Percentiles rank a stretch among this genome's conserved stretches.
These are phyloP conservation scores for Eupithecia insigniata DNA, from an alignment of 2,888 invertebrate genomes.

Conservation along the genomic window DNA sequence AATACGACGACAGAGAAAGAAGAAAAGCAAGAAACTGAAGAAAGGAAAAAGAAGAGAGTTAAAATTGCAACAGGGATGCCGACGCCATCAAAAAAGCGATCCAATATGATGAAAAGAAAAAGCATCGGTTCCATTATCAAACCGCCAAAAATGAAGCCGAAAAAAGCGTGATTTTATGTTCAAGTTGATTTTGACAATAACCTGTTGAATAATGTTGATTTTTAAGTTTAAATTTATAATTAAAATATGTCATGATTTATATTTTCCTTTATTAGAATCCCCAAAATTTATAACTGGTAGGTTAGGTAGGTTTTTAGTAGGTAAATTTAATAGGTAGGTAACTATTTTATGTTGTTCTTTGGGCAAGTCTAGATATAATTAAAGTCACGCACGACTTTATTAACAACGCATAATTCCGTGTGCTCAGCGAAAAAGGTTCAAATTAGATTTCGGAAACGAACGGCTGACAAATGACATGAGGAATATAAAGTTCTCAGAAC, in stretches of 20 bases:
- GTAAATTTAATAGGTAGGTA: too few relatives aligned
- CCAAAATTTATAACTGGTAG: neutral
- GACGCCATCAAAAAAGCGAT: constrained; percentile 61
- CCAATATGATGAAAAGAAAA: constrained; percentile 64
- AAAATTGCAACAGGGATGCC: neutral
- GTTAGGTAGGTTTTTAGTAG: neutral
- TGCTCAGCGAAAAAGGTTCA: too few relatives aligned
- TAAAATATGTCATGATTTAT: neutral
- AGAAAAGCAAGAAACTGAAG: neutral
- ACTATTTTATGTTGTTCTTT: too few relatives aligned
- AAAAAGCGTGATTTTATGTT: constrained; percentile 22
- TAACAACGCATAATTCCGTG: too few relatives aligned
- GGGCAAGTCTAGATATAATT: too few relatives aligned
- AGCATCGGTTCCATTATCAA: constrained; percentile 74
- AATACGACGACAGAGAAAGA: neutral
- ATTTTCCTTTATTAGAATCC: neutral
- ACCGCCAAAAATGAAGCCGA: constrained; percentile 76
- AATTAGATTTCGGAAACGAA: too few relatives aligned
- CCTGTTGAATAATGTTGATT: neutral
- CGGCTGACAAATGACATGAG: too few relatives aligned
- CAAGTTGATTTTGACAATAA: neutral
- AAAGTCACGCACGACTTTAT: too few relatives aligned
- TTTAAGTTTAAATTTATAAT: neutral
- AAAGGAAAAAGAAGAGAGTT: constrained; percentile 13
- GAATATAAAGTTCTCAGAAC: too few relatives aligned